Base-by-base conservation (phyloP, 2,113 vertebrate species). In the Dromas ardeola region DNA sequence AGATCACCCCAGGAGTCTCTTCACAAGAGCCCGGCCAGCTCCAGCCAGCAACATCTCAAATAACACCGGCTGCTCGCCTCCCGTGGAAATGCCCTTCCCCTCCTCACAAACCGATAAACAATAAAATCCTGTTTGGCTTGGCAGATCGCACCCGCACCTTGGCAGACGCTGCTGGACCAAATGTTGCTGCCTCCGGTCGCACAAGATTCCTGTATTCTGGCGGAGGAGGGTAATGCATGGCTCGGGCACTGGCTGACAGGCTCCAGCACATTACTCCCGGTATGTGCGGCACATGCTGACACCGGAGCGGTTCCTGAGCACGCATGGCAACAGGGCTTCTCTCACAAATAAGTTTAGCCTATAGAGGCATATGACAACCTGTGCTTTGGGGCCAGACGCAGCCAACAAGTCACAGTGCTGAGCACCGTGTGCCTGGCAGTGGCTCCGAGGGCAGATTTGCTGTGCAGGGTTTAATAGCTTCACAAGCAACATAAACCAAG, bases 41-140 rank as follows among this genome's bases (percentile, higher is more conserved):
- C 63, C 95, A 90, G 94, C 21, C 92, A 88, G 92, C 77, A 88
- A 71, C 82, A 61, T 34, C 81, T 94, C 62, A 71, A 50, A 3
- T 4, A 13, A 27, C 84, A 5, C 53, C 1, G n/a, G 74, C 79
- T n/a, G 76, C 70, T 82, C 0, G 5, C 66, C 67, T 52, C 58
- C 55, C 3, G 2, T 29, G 6, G 86, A 23, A 34, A 8, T 15
- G 80, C 90, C 86, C 73, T 80, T 90, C 83, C 88, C 79, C 29
- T 88, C 10, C 81, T 22, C 86, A 30, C 79, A 79, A 86, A 21
- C 40, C 19, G 15, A 74, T 21, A 43, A 49, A 10, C 63, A 47
- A 59, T 79, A 32, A 55, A 50, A 84, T 71, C 92, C 96, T 90
- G 93, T 92, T 94, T 88, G 94, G 50, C 77, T 90, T 93, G 96